phyloP scores from a whole-genome alignment of 2,113 vertebrate species.

The Zosterops japonicus region DNA sequence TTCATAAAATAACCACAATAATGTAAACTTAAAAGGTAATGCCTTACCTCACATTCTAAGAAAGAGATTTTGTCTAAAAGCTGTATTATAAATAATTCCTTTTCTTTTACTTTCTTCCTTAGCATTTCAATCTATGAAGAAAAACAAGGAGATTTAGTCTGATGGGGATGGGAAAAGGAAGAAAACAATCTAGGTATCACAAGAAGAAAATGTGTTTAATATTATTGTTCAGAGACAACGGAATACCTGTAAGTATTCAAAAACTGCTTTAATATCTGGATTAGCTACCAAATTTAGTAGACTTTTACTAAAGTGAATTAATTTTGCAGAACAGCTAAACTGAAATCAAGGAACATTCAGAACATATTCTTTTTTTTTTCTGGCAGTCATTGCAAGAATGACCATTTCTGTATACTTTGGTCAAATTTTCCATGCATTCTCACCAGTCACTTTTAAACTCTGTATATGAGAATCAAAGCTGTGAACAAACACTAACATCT shows the following conservation, averaged over 20 bases:
- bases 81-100: constrained; percentile 93
- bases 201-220: neutral
- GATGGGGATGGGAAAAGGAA: neutral
- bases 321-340: neutral
- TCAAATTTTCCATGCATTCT: neutral
- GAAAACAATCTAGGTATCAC: neutral
- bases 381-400: neutral
- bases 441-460: neutral
- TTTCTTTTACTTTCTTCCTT: constrained; percentile 88
- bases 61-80: constrained; percentile 95
- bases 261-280: neutral
- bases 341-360: neutral
- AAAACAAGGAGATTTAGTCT: constrained; percentile 25
- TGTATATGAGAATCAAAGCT: neutral
- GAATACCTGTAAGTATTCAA: neutral
- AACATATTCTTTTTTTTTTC: neutral
- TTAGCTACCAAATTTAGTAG: neutral
- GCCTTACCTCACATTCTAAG: constrained; percentile 94
- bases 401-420: neutral
- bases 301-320: neutral
- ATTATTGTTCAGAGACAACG: neutral
- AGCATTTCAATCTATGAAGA: constrained; percentile 85
- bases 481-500: neutral
- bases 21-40: neutral
- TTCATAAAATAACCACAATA: neutral